Evolutionary conservation across 2,888 invertebrate genomes (phyloP), one percentile per base, ranked within the genome.

Genomic region (Argyresthia albistria): DNA sequence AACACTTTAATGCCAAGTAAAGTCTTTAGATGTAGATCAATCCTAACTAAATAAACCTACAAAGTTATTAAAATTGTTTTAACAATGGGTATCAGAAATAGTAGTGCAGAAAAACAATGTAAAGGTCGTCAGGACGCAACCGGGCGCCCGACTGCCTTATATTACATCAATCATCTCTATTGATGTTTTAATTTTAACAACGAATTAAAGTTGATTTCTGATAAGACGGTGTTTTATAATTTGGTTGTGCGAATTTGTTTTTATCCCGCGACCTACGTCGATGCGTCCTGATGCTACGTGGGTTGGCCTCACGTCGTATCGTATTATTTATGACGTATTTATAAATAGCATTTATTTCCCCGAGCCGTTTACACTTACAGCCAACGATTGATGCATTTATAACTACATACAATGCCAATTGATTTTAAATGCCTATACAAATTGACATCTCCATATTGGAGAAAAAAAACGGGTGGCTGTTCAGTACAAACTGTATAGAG

Each of bases 191-290:
- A 72, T 72, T 36, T 48, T 39, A 45, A 45, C 14, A 70, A 67
- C 64, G 59, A 58, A 53, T 25, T 54, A 59, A 55, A 57, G 54
- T 54, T 55, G 58, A 65, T 62, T 57, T 60, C 55, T 58, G 59
- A 60, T 58, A 64, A 58, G 59, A 53, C 61, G 57, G 59, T 62
- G 60, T 58, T 58, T 62, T 52, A 45, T 36, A 52, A 45, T 51
- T 52, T 53, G 48, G 54, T 43, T 43, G 37, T 45, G 37, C 51
- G 46, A 62, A 65, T 69, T 72, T 74, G 73, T 72, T 73, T 67
- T 66, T 64, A 45, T 45, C 67, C 70, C 70, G 76, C 72, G 81
- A 83, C 82, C 82, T 81, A 82, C 82, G 80, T 80, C 76, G 76
- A 72, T 59, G 75, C 64, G 59, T 14, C n/a, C 57, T 65, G 60